A percentile compares a stretch with the other conserved stretches of the same genome.
phyloP scores from a whole-genome alignment of 1,140 invertebrate species.

The Subanguina moxae region DNA sequence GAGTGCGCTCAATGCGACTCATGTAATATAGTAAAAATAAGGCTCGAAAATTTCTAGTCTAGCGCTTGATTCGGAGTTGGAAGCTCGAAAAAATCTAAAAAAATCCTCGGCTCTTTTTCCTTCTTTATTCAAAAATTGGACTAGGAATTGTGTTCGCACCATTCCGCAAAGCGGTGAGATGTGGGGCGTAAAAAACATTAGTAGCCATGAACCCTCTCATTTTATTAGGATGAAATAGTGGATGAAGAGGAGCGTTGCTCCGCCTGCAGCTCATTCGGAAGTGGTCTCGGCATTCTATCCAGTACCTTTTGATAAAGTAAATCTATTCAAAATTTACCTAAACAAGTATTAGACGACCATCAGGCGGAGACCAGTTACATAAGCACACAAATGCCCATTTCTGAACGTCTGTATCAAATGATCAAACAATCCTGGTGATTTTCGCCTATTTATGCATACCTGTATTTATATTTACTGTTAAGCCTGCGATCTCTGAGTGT shows the following conservation, averaged over 20 bases:
- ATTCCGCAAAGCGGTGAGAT: background rate
- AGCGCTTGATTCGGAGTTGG: no score
- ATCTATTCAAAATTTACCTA: no score
- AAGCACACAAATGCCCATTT: conserved; percentile 39
- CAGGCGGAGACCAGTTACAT: conserved; percentile 41
- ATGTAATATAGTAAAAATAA: no score
- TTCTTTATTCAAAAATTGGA: background rate
- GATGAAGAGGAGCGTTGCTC: conserved; percentile 40
- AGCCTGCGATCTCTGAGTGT: conserved; percentile 31
- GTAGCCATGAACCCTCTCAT: no score
- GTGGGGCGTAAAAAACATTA: conserved; percentile 15
- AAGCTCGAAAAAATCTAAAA: no score
- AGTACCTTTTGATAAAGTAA: conserved; percentile 5
- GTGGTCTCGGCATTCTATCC: conserved; percentile 30
- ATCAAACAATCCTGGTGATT: conserved; percentile 35
- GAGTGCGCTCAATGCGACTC: no score
- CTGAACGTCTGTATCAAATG: conserved; percentile 30
- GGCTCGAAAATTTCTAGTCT: no score
- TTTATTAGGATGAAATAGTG: conserved; percentile 28
- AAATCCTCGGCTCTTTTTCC: no score
- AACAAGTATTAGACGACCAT: conserved; percentile 20
- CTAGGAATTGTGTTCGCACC: background rate
- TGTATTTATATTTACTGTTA: no score
- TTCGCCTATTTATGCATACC: no score
- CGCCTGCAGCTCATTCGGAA: conserved; percentile 40